phyloP scores from a whole-genome alignment of 2,888 invertebrate species.

The Orchestes rusci region DNA sequence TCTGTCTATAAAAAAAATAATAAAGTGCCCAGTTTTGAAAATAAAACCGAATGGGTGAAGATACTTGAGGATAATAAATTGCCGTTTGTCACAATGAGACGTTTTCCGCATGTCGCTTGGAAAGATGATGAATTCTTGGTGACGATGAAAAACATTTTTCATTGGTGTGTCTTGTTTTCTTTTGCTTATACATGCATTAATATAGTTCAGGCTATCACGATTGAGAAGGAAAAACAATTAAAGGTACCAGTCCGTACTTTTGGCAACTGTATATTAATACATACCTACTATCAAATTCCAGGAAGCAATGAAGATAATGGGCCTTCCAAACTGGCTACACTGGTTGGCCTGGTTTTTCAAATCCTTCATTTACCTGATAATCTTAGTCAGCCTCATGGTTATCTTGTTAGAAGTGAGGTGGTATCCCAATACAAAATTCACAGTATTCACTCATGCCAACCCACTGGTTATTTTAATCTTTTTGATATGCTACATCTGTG shows the following conservation, averaged over 20 bases:
- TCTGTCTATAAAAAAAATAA: not conserved
- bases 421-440: constrained; percentile 41
- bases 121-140: constrained; percentile 59
- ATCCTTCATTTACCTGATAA: constrained; percentile 57
- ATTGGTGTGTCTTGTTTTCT: constrained; percentile 70
- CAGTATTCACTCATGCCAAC: constrained; percentile 64
- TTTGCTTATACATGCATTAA: constrained; percentile 76
- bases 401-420: constrained; percentile 46
- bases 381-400: constrained; percentile 53
- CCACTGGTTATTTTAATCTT: constrained; percentile 63
- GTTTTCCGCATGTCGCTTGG: constrained; percentile 70
- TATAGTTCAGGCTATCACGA: constrained; percentile 64
- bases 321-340: constrained; percentile 73
- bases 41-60: not conserved
- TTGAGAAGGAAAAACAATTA: constrained; percentile 68
- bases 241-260: constrained; percentile 45
- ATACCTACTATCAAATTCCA: constrained; percentile 18
- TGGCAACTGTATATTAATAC: not conserved
- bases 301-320: constrained; percentile 91
- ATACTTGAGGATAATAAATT: constrained; percentile 5
- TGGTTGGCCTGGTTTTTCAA: constrained; percentile 83
- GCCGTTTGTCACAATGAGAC: constrained; percentile 45
- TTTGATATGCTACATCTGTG: constrained; percentile 60
- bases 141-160: constrained; percentile 59
- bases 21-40: not conserved